Percentiles rank a stretch among this genome's conserved stretches.
phyloP scores from a whole-genome alignment of 2,888 invertebrate species.

The Trissolcus japonicus region DNA sequence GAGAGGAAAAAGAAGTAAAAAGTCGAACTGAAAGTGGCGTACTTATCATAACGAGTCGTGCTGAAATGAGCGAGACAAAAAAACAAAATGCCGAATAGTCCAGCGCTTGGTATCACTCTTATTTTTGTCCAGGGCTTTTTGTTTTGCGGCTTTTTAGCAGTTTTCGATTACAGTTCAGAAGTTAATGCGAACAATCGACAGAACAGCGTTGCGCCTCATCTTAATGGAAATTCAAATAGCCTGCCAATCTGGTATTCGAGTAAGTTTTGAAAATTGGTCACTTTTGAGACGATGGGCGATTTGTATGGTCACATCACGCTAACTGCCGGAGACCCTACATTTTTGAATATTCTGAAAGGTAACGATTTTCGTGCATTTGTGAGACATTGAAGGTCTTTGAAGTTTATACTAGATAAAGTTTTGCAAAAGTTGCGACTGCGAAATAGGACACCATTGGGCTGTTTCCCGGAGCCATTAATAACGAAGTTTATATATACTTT shows the following conservation, averaged over 20 bases:
- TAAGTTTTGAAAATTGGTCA: conserved; percentile 62
- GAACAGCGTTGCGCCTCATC: conserved; percentile 72
- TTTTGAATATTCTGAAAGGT: conserved; percentile 33
- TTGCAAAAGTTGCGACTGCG: conserved; percentile 41
- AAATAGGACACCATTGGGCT: conserved; percentile 55
- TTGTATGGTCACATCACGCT: background rate
- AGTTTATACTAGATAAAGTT: conserved; percentile 51
- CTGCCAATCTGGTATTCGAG: conserved; percentile 67
- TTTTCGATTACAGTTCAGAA: conserved; percentile 75
- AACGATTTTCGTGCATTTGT: conserved; percentile 47
- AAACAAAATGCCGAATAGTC: conserved; percentile 55
- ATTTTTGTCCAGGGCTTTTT: conserved; percentile 74
- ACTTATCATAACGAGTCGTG: conserved; percentile 15
- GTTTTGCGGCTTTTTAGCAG: conserved; percentile 73
- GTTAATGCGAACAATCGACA: conserved; percentile 74
- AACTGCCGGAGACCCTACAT: no score
- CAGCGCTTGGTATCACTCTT: conserved; percentile 67
- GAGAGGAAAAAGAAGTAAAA: conserved; percentile 2
- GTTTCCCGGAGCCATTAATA: conserved; percentile 43
- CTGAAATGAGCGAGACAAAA: conserved; percentile 17
- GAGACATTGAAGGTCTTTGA: conserved; percentile 52
- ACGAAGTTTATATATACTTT: conserved; percentile 47
- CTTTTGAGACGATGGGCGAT: no score
- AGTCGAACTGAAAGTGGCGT: conserved; percentile 9
- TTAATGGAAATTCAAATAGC: conserved; percentile 67